Conservation (phyloP, 2,888 invertebrate genomes). For the Branchipolynoe longqiensis region DNA sequence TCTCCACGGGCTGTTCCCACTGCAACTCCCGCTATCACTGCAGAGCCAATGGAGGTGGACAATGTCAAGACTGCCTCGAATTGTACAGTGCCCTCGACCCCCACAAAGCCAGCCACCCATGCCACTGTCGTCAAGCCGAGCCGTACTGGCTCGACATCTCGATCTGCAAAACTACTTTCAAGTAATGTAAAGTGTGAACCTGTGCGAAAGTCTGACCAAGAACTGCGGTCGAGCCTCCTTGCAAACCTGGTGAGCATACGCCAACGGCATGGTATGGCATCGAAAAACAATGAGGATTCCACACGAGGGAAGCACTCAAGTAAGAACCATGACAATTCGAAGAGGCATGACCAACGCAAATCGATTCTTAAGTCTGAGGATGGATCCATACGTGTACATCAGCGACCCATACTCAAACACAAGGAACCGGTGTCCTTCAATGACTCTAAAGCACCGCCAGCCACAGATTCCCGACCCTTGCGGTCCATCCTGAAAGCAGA, state of each 20-base stretch:
- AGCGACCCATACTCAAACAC: constrained; percentile 30
- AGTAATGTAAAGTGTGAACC: too few species aligned
- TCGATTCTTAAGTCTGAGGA: constrained; percentile 17
- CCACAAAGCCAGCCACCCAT: not conserved
- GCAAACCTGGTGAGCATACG: constrained; percentile 1
- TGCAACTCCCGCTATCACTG: not conserved
- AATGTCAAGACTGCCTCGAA: not conserved
- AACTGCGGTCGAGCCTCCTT: not conserved
- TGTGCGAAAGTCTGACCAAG: not conserved
- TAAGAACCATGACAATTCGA: not conserved
- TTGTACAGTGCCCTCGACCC: not conserved
- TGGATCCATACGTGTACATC: not conserved
- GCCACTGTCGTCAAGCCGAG: too few species aligned
- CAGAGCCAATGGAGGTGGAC: constrained; percentile 46
- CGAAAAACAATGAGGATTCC: not conserved
- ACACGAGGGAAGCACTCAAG: not conserved
- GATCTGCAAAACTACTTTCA: not conserved
- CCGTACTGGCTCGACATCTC: not conserved
- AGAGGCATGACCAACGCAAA: not conserved
- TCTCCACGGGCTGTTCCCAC: not conserved
- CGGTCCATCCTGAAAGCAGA: constrained; percentile 50
- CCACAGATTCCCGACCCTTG: constrained; percentile 29
- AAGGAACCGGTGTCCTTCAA: constrained; percentile 26
- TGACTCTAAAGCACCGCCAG: not conserved
- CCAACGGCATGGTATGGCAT: not conserved